A percentile compares a stretch with the other conserved stretches of the same genome.
Conservation (phyloP, 2,797 vertebrate species). For the Poecilia gillii region DNA sequence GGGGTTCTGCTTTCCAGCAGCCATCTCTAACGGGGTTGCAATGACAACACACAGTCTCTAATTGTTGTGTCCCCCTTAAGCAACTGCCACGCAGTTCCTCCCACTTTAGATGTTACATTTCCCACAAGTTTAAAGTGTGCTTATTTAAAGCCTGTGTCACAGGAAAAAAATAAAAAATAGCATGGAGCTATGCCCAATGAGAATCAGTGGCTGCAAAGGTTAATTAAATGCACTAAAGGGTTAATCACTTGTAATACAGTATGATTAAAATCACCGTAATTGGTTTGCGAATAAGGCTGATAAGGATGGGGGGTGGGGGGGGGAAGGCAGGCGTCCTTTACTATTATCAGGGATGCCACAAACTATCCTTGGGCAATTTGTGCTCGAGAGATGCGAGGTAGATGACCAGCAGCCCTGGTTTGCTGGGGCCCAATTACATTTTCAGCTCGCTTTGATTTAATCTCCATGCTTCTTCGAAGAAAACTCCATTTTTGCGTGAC, state of each 20-base stretch:
- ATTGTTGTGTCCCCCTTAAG: slow-evolving; percentile 66
- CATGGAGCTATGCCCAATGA: slow-evolving; percentile 70
- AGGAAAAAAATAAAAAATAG: slow-evolving; percentile 54
- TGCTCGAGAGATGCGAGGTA: slow-evolving; percentile 38
- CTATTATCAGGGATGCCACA: slow-evolving; percentile 65
- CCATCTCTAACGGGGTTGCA: slow-evolving; percentile 48
- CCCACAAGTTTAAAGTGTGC: slow-evolving; percentile 78
- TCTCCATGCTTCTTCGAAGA: slow-evolving; percentile 7
- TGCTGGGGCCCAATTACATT: slow-evolving; percentile 35
- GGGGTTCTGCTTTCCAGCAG: slow-evolving; percentile 33
- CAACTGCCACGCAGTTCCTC: slow-evolving; percentile 74
- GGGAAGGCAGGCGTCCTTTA: slow-evolving; percentile 60
- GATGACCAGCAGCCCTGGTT: slow-evolving; percentile 46
- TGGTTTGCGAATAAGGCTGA: slow-evolving; percentile 75
- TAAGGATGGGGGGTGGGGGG: slow-evolving; percentile 44
- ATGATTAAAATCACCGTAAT: slow-evolving; percentile 84
- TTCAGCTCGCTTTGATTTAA: slow-evolving; percentile 35
- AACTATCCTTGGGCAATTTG: slow-evolving; percentile 43
- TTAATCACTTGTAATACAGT: slow-evolving; percentile 83
- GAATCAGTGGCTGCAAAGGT: slow-evolving; percentile 78
- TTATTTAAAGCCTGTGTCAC: slow-evolving; percentile 80
- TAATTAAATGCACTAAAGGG: slow-evolving; percentile 84
- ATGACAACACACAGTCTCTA: slow-evolving; percentile 51
- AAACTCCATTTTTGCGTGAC: slow-evolving; percentile 34
- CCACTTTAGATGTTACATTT: slow-evolving; percentile 80